Evolutionary conservation across 2,113 vertebrate species (phyloP), one percentile per base, ranked within the genome.

Genomic region (Meriones unguiculatus): DNA sequence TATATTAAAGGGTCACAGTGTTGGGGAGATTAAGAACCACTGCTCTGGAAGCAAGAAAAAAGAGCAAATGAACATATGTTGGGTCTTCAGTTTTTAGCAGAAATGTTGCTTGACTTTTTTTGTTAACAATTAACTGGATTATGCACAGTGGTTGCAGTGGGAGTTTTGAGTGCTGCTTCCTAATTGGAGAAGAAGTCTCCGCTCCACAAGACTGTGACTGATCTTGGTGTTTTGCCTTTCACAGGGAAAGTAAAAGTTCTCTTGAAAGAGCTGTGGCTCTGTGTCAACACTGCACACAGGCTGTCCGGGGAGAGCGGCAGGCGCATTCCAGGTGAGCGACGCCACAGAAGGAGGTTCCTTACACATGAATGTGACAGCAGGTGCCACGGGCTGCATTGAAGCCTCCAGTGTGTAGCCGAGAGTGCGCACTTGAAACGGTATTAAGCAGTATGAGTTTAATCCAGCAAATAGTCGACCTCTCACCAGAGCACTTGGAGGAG

Each of bases 211-310:
- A 20, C 50, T 62, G 0, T 69, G 13, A 10, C 0, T 46, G n/a
- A 65, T 25, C 25, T 52, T 50, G 54, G 46, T 50, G 18, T 11
- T 81, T 32, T 46, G 1, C 52, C 96, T 62, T 94, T 95, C 94
- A 64, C 98, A 99, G 99, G 98, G 96, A 99, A 99, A 98, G 97
- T 99, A 65, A 99, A 98, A 72, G 95, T 98, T 32, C 98, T 99
- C 15, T 96, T 99, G 20, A 98, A 99, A 94, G 98, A 99, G 86
- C 98, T 99, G 76, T 99, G 99, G 99, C 97, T 98, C 70, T 99
- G 99, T 95, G 98, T 99, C 77, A 99, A 99, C 69, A 95, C 98
- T 28, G 93, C 98, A 8, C 98, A 98, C 65, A 98, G 94, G 81
- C 96, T 96, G 0, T 95, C 98, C 0, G 96, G 96, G 3, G 95